These are phyloP conservation scores for Euzetes globulus DNA, from an alignment of 2,888 invertebrate species.

Conservation along the genomic window DNA sequence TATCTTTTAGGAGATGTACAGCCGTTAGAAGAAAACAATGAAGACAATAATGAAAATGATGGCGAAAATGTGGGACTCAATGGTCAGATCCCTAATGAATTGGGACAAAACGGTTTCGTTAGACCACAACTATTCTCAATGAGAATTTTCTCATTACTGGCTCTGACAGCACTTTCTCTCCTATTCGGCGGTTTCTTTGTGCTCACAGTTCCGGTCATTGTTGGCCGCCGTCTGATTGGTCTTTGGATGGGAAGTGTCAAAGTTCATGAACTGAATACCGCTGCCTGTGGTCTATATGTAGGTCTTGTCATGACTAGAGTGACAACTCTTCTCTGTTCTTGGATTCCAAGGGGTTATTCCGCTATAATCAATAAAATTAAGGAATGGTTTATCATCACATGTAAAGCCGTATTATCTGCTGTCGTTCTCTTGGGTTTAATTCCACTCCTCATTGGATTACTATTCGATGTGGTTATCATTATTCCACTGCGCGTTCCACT, in stretches of 20 bases:
- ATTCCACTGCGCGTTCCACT: constrained; percentile 86
- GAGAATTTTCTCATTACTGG: constrained; percentile 25
- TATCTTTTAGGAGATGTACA: constrained; percentile 72
- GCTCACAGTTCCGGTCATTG: constrained; percentile 43
- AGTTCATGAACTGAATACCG: constrained; percentile 92
- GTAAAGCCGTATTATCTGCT: constrained; percentile 63
- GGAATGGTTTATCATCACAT: constrained; percentile 51
- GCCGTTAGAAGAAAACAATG: constrained; percentile 36
- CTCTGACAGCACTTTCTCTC: constrained; percentile 30
- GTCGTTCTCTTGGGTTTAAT: constrained; percentile 73
- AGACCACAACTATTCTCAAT: constrained; percentile 31
- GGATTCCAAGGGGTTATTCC: constrained; percentile 80
- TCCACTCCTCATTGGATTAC: constrained; percentile 70
- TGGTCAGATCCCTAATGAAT: constrained; percentile 17
- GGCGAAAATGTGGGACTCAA: constrained; percentile 1
- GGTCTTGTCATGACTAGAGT: constrained; percentile 88
- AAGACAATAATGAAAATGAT: constrained; percentile 17
- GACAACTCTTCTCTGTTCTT: constrained; percentile 68
- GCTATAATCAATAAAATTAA: constrained; percentile 49
- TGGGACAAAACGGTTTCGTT: constrained; percentile 17
- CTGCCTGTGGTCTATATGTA: constrained; percentile 85
- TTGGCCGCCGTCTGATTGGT: constrained; percentile 80
- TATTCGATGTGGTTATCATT: constrained; percentile 77
- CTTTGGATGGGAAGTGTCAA: constrained; percentile 64
- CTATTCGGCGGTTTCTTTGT: constrained; percentile 34